These are phyloP conservation scores for Athalia circularis DNA, from an alignment of 2,888 invertebrate genomes.

Conservation along the genomic window DNA sequence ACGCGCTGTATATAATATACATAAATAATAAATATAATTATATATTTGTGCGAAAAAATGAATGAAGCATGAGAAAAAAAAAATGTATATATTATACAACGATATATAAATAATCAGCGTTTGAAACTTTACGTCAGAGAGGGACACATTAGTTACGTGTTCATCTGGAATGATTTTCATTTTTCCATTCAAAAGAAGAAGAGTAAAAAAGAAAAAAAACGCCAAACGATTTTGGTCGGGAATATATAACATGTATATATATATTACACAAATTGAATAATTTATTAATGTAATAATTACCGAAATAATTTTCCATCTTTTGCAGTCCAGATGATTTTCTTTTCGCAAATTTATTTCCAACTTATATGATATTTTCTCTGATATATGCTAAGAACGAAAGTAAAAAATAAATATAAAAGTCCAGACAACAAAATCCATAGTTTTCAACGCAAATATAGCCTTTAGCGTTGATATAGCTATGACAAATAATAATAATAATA, in stretches of 20 bases:
- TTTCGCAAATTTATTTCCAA: too few species aligned
- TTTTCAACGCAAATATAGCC: not conserved
- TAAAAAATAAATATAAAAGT: constrained; percentile 15
- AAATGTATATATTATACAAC: constrained; percentile 24
- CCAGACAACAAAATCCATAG: not conserved
- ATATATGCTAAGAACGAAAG: constrained; percentile 18
- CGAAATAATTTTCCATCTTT: constrained; percentile 11
- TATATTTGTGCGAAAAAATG: not conserved
- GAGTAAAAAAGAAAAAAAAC: too few species aligned
- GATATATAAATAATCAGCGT: not conserved
- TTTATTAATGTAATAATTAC: too few species aligned
- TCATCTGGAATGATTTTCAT: not conserved
- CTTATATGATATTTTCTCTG: constrained; percentile 25
- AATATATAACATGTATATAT: too few species aligned
- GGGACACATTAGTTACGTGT: not conserved
- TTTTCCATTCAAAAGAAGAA: too few species aligned
- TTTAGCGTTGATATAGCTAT: constrained; percentile 1
- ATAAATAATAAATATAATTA: not conserved
- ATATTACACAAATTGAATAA: too few species aligned
- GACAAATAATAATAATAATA: not conserved
- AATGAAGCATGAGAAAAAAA: constrained; percentile 3
- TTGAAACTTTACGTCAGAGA: constrained; percentile 25
- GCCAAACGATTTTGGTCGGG: too few species aligned
- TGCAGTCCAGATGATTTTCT: constrained; percentile 10
- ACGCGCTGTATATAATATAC: constrained; percentile 37